Conservation (phyloP, 2,888 invertebrate genomes). For the Harpalus rufipes region DNA sequence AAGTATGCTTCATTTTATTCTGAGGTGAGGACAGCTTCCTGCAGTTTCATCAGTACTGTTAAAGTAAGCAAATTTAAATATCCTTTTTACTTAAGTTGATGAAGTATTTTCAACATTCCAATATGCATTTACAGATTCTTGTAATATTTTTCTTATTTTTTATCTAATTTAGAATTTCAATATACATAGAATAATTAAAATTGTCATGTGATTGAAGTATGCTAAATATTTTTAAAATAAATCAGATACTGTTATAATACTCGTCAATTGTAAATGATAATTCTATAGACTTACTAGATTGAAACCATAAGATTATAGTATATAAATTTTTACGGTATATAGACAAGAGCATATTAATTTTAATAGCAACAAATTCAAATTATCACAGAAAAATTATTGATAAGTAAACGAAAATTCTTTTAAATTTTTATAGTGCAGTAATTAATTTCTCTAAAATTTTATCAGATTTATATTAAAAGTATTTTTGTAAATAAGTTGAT, state of each 20-base stretch:
- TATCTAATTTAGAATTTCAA: conserved; percentile 12
- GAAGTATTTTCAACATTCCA: conserved; percentile 2
- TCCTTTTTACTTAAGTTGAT: neutral
- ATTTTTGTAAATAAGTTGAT: neutral
- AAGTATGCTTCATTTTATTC: too few relatives aligned
- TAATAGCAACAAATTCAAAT: neutral
- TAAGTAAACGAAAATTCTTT: neutral
- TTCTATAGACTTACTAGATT: conserved; percentile 22
- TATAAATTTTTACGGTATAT: conserved; percentile 38
- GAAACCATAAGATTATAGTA: conserved; percentile 13
- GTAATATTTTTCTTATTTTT: conserved; percentile 29
- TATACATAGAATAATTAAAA: conserved; percentile 13
- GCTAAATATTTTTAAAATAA: conserved; percentile 29
- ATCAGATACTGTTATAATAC: conserved; percentile 24
- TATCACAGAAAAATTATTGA: neutral
- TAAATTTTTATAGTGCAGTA: conserved; percentile 25
- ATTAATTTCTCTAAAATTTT: neutral
- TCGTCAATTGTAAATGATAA: conserved; percentile 48
- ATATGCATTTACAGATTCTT: conserved; percentile 24
- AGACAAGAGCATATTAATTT: conserved; percentile 21
- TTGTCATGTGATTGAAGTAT: conserved; percentile 41
- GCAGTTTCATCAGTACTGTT: neutral
- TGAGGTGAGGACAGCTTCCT: neutral
- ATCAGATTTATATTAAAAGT: neutral
- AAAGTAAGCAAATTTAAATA: neutral